phyloP scores from a whole-genome alignment of 2,888 invertebrate species.

The Chrysolina oricalcia region DNA sequence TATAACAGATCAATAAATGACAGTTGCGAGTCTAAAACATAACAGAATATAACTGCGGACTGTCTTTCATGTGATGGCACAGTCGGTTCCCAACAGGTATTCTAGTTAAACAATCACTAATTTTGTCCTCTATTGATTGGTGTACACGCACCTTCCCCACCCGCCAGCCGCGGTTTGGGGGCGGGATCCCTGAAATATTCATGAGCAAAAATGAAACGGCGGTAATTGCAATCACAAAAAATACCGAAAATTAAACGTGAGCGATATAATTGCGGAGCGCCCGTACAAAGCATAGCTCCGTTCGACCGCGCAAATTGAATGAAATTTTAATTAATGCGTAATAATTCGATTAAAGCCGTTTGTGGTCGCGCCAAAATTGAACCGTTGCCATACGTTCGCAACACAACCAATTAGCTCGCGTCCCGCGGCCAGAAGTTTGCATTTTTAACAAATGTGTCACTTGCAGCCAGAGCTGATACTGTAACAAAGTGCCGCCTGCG shows the following conservation, averaged over 20 bases:
- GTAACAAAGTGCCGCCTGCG: constrained; percentile 64
- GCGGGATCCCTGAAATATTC: constrained; percentile 32
- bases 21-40: too few relatives aligned
- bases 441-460: constrained; percentile 71
- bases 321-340: constrained; percentile 71
- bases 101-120: too few relatives aligned
- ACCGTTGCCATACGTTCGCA: constrained; percentile 60
- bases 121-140: too few relatives aligned
- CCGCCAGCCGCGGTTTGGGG: background rate
- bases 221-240: constrained; percentile 42
- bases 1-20: too few relatives aligned
- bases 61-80: too few relatives aligned
- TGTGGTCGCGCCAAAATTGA: constrained; percentile 64
- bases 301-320: constrained; percentile 64
- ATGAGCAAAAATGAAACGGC: constrained; percentile 43
- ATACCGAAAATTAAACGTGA: constrained; percentile 47
- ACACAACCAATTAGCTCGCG: constrained; percentile 64
- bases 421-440: constrained; percentile 29
- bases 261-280: constrained; percentile 47
- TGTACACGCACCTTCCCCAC: background rate
- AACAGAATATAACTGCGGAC: too few relatives aligned
- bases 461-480: constrained; percentile 68
- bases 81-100: too few relatives aligned
- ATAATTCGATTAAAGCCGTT: constrained; percentile 69
- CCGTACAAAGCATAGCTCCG: constrained; percentile 59